A percentile compares a stretch with the other conserved stretches of the same genome.
These are phyloP conservation scores for Caenorhabditis angaria DNA, from an alignment of 2,888 invertebrate genomes.

Conservation along the genomic window DNA sequence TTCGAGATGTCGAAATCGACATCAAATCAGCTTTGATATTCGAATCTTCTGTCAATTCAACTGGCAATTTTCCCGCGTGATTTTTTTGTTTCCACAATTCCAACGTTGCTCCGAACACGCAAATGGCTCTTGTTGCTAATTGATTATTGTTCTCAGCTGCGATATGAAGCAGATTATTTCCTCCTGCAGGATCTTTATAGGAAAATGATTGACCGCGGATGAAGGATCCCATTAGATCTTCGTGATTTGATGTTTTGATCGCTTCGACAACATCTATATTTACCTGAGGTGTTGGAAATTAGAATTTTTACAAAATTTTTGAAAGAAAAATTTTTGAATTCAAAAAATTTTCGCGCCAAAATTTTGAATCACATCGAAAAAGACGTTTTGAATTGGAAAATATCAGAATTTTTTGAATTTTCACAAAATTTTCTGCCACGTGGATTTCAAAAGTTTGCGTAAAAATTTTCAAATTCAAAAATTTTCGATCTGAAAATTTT, in stretches of 20 bases:
- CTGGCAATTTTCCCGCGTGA: conserved; percentile 35
- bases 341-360: too few relatives aligned
- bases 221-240: conserved; percentile 18
- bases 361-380: too few relatives aligned
- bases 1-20: conserved; percentile 16
- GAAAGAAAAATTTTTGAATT: too few relatives aligned
- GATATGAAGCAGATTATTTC: conserved; percentile 31
- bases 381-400: too few relatives aligned
- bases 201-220: conserved; percentile 27
- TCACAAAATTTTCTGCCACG: too few relatives aligned
- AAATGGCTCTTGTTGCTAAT: conserved; percentile 22
- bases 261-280: conserved; percentile 3
- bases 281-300: too few relatives aligned
- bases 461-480: too few relatives aligned
- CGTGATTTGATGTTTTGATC: neutral
- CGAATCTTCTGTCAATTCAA: conserved; percentile 34
- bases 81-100: conserved; percentile 40
- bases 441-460: too few relatives aligned
- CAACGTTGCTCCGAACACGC: conserved; percentile 16
- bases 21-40: conserved; percentile 34
- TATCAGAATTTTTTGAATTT: too few relatives aligned
- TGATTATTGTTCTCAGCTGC: conserved; percentile 24
- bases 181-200: conserved; percentile 19
- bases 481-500: too few relatives aligned
- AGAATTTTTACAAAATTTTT: too few relatives aligned